phyloP scores from a whole-genome alignment of 2,113 vertebrate species.

The Pundamilia nyererei region DNA sequence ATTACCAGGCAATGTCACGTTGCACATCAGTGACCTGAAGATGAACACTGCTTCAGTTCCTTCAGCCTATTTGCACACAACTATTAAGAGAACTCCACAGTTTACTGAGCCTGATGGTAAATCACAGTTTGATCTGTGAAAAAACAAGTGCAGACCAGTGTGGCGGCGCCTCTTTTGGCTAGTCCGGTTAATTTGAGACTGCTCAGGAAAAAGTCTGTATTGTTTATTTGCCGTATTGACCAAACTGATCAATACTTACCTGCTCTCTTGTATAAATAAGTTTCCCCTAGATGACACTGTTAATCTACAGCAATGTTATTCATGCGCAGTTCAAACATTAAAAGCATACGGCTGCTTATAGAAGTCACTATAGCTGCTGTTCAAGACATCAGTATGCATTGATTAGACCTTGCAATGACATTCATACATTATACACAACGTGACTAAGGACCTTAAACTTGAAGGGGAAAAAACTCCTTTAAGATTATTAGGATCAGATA shows the following conservation, averaged over 20 bases:
- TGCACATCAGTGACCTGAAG: conserved; percentile 36
- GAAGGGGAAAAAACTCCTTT: conserved; percentile 41
- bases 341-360: conserved; percentile 4
- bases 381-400: conserved; percentile 37
- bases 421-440: conserved; percentile 56
- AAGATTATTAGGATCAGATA: conserved; percentile 72
- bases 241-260: conserved; percentile 11
- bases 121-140: background rate
- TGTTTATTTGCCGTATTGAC: background rate
- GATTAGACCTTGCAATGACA: conserved; percentile 65
- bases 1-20: conserved; percentile 36
- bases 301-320: background rate
- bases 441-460: conserved; percentile 53
- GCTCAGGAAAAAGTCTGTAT: background rate
- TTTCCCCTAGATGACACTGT: background rate
- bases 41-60: conserved; percentile 39
- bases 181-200: conserved; percentile 5
- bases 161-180: background rate
- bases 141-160: background rate
- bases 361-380: conserved; percentile 13
- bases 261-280: background rate
- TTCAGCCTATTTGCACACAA: conserved; percentile 24
- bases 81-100: conserved; percentile 16
- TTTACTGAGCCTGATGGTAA: background rate
- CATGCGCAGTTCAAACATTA: background rate